Evolutionary conservation across 92 coral and sea anemone species (phyloP), one percentile per base, ranked within the genome.

Genomic region (Epizoanthus stellaris): DNA sequence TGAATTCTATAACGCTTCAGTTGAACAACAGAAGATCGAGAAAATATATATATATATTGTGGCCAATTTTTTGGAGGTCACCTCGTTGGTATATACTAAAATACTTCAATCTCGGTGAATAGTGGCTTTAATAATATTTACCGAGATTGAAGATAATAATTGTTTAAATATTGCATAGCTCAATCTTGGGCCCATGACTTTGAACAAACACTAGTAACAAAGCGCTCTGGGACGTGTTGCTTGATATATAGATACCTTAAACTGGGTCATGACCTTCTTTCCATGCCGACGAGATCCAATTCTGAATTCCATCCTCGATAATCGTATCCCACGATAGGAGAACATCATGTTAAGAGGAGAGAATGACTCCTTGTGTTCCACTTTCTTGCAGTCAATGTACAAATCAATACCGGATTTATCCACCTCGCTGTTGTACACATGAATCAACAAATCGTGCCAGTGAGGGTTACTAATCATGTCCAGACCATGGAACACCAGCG

Each of bases 271-370:
- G 34, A 86, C 60, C 57, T 69, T 83, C 30, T 34, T 83, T 13
- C 88, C 86, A n/a, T 20, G 23, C 4, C 89, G 93, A 72, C 94
- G 79, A 80, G 95, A 98, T 45, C 86, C 99, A 61, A 96, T 81
- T 38, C 99, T 90, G 86, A 96, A 92, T 79, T 92, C 95, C 93
- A 96, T 70, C 67, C 91, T 70, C 11, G 98, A 89, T 17, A 91
- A 75, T 57, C 94, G 82, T 10, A 92, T 89, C 17, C 95, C 98
- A 40, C 71, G 88, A 62, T 96, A 96, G 6, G 99, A 91, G 84
- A 96, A 96, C 45, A 94, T 76, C 57, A 89, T 72, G 14, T 91
- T 82, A 64, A 96, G 70, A 2, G 98, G 91, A 23, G 98, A 87
- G 0, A 77, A 23, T 4, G 98, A 85, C 56, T 90, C 82, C 59